These are phyloP conservation scores for Coenonympha arcania DNA, from an alignment of 2,888 invertebrate genomes.

Conservation along the genomic window DNA sequence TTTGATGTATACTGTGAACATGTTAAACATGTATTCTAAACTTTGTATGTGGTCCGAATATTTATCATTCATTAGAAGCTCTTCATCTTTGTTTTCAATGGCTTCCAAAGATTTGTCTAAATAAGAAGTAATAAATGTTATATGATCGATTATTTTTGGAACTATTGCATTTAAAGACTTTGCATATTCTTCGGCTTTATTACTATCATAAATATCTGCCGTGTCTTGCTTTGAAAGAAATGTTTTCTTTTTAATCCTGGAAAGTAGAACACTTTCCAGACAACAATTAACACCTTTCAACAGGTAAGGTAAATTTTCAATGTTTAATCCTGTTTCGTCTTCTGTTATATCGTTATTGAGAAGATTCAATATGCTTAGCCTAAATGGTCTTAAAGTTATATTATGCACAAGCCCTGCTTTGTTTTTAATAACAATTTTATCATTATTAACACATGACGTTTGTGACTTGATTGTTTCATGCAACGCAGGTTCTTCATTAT, in stretches of 20 bases:
- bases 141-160: slow-evolving; percentile 50
- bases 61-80: slow-evolving; percentile 39
- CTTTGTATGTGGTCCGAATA: slow-evolving; percentile 55
- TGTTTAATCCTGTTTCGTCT: slow-evolving; percentile 41
- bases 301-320: slow-evolving; percentile 50
- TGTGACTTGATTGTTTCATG: slow-evolving; percentile 54
- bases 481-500: slow-evolving; percentile 48
- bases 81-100: slow-evolving; percentile 39
- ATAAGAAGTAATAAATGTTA: slow-evolving; percentile 41
- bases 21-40: slow-evolving; percentile 70
- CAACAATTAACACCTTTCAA: slow-evolving; percentile 47
- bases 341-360: slow-evolving; percentile 47
- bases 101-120: slow-evolving; percentile 40
- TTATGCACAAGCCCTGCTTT: slow-evolving; percentile 43
- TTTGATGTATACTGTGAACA: slow-evolving; percentile 75
- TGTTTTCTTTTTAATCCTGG: slow-evolving; percentile 56
- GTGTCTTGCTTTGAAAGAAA: slow-evolving; percentile 51
- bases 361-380: slow-evolving; percentile 48
- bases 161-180: slow-evolving; percentile 43
- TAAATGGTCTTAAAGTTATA: slow-evolving; percentile 49
- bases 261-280: slow-evolving; percentile 47
- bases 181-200: slow-evolving; percentile 54
- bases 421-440: slow-evolving; percentile 39
- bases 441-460: slow-evolving; percentile 32
- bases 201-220: slow-evolving; percentile 41